Evolutionary conservation across 1,140 invertebrate species (phyloP).

Genomic region (Marisa cornuarietis): DNA sequence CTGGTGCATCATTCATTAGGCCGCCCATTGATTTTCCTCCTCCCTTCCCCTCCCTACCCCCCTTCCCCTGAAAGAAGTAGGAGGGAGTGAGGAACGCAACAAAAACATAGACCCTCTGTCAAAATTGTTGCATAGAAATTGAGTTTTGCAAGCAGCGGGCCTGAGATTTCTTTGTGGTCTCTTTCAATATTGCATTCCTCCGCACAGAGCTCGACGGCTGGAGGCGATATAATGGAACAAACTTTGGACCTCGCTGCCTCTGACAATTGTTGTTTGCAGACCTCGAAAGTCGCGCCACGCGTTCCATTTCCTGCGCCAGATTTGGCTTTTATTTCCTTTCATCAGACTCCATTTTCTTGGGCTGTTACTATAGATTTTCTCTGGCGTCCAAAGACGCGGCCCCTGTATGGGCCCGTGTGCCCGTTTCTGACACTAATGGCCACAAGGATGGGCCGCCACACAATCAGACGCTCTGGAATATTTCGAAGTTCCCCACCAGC

Average conservation of each 20-base stretch:
- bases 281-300: slow-evolving; percentile 27
- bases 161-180: slow-evolving; percentile 27
- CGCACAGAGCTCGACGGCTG: slow-evolving; percentile 6
- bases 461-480: slow-evolving; percentile 21
- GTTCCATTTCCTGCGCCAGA: slow-evolving; percentile 35
- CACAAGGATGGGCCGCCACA: slow-evolving; percentile 21
- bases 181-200: slow-evolving; percentile 29
- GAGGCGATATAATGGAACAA: slow-evolving; percentile 27
- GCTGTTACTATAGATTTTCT: slow-evolving; percentile 32
- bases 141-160: slow-evolving; percentile 21
- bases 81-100: background rate
- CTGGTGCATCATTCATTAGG: slow-evolving; percentile 20
- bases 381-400: slow-evolving; percentile 10
- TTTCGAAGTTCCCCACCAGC: slow-evolving; percentile 1
- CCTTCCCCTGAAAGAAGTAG: background rate
- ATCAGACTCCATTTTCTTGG: slow-evolving; percentile 34
- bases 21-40: slow-evolving; percentile 3
- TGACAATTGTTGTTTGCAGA: slow-evolving; percentile 34
- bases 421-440: slow-evolving; percentile 23
- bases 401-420: background rate
- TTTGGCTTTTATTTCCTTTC: slow-evolving; percentile 36
- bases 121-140: slow-evolving; percentile 30
- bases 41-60: background rate
- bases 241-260: slow-evolving; percentile 16
- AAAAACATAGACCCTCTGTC: slow-evolving; percentile 23